These are phyloP conservation scores for Brachionus manjavacas DNA, from an alignment of 1,140 invertebrate species.

Conservation along the genomic window DNA sequence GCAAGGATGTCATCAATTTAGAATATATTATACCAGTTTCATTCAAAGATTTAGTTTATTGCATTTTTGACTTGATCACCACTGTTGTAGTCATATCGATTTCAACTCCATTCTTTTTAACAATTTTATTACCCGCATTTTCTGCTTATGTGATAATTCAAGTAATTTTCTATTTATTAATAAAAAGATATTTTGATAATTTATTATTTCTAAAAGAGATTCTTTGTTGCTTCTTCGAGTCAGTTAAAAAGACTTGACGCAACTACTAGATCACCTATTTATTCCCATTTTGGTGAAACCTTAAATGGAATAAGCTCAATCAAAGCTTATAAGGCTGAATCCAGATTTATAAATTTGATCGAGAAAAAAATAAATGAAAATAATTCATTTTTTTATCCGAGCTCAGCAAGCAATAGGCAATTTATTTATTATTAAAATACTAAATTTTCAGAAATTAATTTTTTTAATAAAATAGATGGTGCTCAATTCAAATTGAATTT, in stretches of 20 bases:
- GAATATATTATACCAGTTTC: conserved; percentile 56
- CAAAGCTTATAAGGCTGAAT: conserved; percentile 59
- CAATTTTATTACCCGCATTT: not conserved
- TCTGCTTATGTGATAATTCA: not conserved
- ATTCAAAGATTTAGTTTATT: not conserved
- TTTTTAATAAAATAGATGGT: conserved; percentile 3
- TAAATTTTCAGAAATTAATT: not conserved
- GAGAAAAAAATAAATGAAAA: conserved; percentile 5
- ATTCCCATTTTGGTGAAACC: conserved; percentile 92
- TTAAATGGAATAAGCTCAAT: conserved; percentile 61
- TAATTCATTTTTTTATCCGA: conserved; percentile 17
- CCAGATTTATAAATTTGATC: conserved; percentile 57
- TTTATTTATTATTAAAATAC: not conserved
- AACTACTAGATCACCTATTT: conserved; percentile 88
- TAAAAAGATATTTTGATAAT: not conserved
- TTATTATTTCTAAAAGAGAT: not conserved
- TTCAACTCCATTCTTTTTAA: conserved; percentile 28
- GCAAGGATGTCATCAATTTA: conserved; percentile 59
- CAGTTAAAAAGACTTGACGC: conserved; percentile 92
- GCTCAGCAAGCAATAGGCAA: not conserved
- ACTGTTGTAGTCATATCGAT: conserved; percentile 25
- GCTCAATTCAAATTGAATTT: not conserved
- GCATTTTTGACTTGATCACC: not conserved
- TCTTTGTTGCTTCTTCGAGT: conserved; percentile 81
- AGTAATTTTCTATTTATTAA: not conserved